Evolutionary conservation across 2,113 vertebrate species (phyloP).

Genomic region (Heptranchias perlo): DNA sequence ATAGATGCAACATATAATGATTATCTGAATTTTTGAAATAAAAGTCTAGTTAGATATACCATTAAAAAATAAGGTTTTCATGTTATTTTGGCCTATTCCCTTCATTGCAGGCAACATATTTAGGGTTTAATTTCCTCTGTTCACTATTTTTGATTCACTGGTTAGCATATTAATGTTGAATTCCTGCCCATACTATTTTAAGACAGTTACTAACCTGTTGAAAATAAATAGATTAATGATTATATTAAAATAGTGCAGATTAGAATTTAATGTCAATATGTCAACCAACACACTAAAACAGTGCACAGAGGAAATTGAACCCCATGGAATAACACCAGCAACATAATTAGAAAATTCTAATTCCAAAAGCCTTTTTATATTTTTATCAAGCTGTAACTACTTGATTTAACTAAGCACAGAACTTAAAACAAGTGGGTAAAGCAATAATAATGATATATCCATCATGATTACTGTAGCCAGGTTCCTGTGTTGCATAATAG

Average conservation of each 20-base stretch:
- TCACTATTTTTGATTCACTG: background rate
- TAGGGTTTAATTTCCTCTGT: background rate
- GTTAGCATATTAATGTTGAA: background rate
- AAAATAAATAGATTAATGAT: background rate
- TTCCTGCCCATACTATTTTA: background rate
- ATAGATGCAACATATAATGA: constrained; percentile 26
- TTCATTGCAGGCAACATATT: background rate
- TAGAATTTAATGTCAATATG: background rate
- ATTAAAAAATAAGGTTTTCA: background rate
- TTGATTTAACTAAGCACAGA: background rate
- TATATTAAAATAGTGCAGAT: background rate
- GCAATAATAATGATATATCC: background rate
- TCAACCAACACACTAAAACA: background rate
- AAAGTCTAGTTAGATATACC: background rate
- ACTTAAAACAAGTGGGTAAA: constrained; percentile 10
- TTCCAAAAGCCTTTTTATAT: constrained; percentile 24
- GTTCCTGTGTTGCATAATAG: background rate
- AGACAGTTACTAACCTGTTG: background rate
- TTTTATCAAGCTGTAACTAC: background rate
- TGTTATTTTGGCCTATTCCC: background rate
- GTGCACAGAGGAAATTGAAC: background rate
- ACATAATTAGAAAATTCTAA: background rate
- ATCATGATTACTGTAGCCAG: background rate
- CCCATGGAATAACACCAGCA: background rate
- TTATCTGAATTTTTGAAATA: background rate